These are phyloP conservation scores for Phortica variegata DNA, from an alignment of 1,140 invertebrate species.

Conservation along the genomic window DNA sequence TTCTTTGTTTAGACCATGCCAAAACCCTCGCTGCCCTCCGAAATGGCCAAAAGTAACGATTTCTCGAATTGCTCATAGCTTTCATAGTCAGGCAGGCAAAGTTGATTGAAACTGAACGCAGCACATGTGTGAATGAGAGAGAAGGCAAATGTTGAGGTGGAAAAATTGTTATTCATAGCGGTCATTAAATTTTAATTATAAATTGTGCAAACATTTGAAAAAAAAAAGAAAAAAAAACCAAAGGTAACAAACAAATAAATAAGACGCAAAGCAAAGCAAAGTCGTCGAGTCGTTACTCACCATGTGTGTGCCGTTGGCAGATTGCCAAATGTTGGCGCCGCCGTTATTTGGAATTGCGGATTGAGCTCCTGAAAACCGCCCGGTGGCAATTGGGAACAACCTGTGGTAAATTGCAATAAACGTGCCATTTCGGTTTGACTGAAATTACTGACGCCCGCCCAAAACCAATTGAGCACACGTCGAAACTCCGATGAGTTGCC, in stretches of 20 bases:
- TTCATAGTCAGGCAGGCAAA: conserved; percentile 93
- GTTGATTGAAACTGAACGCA: conserved; percentile 96
- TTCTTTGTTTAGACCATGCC: conserved; percentile 75
- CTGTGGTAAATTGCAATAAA: conserved; percentile 92
- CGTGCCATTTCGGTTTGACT: conserved; percentile 91
- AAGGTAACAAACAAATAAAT: too few species aligned
- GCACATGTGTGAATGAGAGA: conserved; percentile 31
- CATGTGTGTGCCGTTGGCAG: conserved; percentile 92
- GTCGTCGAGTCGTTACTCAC: too few species aligned
- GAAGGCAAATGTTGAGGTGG: not conserved
- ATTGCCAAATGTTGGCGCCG: conserved; percentile 84
- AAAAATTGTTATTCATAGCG: too few species aligned
- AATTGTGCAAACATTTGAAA: too few species aligned
- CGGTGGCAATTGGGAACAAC: conserved; percentile 86
- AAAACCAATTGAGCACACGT: conserved; percentile 89
- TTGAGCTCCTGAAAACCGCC: conserved; percentile 85
- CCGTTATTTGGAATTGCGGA: conserved; percentile 88
- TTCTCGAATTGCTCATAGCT: conserved; percentile 91
- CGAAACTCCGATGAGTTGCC: conserved; percentile 81
- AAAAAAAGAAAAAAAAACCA: too few species aligned
- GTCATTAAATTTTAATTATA: too few species aligned
- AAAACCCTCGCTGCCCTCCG: conserved; percentile 94
- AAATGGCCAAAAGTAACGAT: conserved; percentile 86
- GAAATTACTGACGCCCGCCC: conserved; percentile 89
- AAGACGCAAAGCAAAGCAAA: too few species aligned